These are phyloP conservation scores for Podargus strigoides DNA, from an alignment of 2,797 vertebrate species.

Conservation along the genomic window DNA sequence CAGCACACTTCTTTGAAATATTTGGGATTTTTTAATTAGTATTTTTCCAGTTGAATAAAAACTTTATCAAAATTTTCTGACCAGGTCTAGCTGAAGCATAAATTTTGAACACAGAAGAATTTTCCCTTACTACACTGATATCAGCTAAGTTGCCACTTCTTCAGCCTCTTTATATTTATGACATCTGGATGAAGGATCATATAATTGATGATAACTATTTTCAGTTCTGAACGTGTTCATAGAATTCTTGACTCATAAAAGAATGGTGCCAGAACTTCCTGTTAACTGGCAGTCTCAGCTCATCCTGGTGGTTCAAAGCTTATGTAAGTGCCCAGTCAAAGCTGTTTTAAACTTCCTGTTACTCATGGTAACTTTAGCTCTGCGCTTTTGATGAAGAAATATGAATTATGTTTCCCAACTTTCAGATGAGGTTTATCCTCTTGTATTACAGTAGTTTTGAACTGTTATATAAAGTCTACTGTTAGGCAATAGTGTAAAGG, in stretches of 20 bases:
- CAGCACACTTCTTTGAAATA: background rate
- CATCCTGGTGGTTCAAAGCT: background rate
- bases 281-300: background rate
- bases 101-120: background rate
- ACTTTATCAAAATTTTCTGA: background rate
- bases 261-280: background rate
- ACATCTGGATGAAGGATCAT: background rate
- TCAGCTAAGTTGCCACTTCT: background rate
- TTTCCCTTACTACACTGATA: background rate
- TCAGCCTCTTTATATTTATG: background rate
- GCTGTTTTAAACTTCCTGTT: background rate
- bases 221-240: background rate
- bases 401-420: background rate
- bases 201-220: background rate
- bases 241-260: background rate
- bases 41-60: background rate
- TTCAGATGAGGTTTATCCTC: background rate
- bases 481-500: background rate
- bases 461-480: background rate
- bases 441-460: background rate
- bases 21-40: fast-evolving
- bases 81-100: background rate
- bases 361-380: background rate
- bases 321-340: background rate
- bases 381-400: background rate